Base-by-base conservation (phyloP, 2,888 invertebrate species). In the Aricia artaxerxes region DNA sequence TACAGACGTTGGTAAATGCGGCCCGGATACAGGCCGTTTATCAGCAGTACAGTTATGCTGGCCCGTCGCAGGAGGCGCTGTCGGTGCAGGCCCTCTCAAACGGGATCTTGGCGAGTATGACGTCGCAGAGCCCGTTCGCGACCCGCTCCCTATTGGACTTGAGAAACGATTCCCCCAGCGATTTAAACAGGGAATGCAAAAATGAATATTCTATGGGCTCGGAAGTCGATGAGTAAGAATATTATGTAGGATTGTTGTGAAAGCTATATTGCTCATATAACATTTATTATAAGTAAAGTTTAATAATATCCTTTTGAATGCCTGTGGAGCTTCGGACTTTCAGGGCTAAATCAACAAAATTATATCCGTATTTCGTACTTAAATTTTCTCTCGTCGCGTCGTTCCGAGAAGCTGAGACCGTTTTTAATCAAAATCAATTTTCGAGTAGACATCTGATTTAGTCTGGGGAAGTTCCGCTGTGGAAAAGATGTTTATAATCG, bases 31-130 rank as follows among this genome's bases (percentile, higher is more conserved):
- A 94, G 83, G 94, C 94, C 11, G 94, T 94, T 0, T 94, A 94
- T 83, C 94, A 94, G 84, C 94, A 94, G 85, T 94, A 94, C 82
- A 94, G 92, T 82, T 94, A 94, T 79, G 93, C 92, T 31, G 94
- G 94, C 1, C 94, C 94, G 1, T 93, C 94, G 4, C 94, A 93
- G 81, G 94, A 94, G 83, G 89, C 94, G 4, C 82, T 93, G 79
- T 93, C 94, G 0, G 93, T 94, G 4, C 94, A 94, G 83, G 93
- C 94, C 9, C 85, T 94, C 80, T 94, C 94, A 0, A 94, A 94
- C 83, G 93, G 94, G 16, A 94, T 94, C 75, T 80, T 94, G 64
- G 91, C 94, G 1, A 92, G 93, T 77, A 93, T 94, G 91, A 87
- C 92, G 1, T 88, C 92, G 1, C 93, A 92, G 81, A 89, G 89